A percentile compares a stretch with the other conserved stretches of the same genome.
phyloP scores from a whole-genome alignment of 2,888 invertebrate genomes.

The Habrosyne pyritoides region DNA sequence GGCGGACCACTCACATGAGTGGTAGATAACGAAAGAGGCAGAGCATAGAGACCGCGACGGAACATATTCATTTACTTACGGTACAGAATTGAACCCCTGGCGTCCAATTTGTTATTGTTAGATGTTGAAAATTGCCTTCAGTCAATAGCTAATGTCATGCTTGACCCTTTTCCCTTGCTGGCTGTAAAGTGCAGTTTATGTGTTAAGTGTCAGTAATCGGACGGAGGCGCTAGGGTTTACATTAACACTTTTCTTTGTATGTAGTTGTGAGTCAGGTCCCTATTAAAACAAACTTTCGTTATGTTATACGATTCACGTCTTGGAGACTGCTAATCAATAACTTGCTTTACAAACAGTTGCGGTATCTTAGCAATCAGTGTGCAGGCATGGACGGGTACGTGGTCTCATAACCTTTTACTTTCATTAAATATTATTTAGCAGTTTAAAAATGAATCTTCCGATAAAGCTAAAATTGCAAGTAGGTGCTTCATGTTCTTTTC shows the following conservation, averaged over 20 bases:
- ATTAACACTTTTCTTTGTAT: background rate
- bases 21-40: too few species aligned
- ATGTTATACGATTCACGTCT: background rate
- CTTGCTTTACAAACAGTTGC: constrained; percentile 12
- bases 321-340: constrained; percentile 37
- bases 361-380: constrained; percentile 56
- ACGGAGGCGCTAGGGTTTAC: background rate
- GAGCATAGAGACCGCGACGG: too few species aligned
- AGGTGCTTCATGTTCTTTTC: background rate
- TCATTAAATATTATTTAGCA: background rate
- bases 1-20: too few species aligned
- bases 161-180: background rate
- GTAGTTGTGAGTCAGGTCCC: background rate
- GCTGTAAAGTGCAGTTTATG: background rate
- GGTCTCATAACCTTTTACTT: constrained; percentile 14
- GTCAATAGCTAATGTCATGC: background rate
- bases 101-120: background rate
- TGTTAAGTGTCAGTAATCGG: background rate
- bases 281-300: background rate
- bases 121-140: background rate
- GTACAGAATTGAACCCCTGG: too few species aligned
- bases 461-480: too few species aligned
- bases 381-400: constrained; percentile 25
- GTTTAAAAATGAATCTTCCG: background rate
- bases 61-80: too few species aligned